Conservation (phyloP, 2,797 vertebrate species). For the Chrosomus eos region DNA sequence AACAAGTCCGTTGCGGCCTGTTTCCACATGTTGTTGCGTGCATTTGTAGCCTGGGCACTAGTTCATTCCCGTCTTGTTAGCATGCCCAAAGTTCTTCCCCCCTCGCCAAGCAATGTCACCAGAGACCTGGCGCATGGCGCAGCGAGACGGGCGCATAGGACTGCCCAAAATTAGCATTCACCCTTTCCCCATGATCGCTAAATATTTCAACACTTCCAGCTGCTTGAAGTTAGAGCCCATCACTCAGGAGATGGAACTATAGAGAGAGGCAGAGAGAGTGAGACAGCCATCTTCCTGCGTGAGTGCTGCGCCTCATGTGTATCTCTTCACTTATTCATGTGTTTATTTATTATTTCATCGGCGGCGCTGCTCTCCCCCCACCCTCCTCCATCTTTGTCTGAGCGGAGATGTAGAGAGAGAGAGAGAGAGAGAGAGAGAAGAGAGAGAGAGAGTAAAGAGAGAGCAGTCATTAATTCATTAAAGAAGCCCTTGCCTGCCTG, state of each 20-base stretch:
- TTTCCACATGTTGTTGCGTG: background rate
- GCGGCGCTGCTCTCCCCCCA: conserved; percentile 42
- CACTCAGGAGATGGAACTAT: conserved; percentile 66
- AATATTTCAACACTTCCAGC: conserved; percentile 84
- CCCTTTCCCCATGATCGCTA: conserved; percentile 70
- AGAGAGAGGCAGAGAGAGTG: conserved; percentile 48
- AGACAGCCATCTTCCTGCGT: conserved; percentile 61
- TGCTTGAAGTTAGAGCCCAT: conserved; percentile 81
- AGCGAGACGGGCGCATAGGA: conserved; percentile 54
- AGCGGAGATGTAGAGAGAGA: conserved; percentile 56
- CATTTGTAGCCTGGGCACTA: background rate
- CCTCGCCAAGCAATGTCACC: conserved; percentile 70
- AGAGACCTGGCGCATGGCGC: conserved; percentile 72
- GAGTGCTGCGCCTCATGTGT: conserved; percentile 74
- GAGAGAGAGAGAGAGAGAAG: conserved; percentile 71
- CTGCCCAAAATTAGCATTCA: conserved; percentile 76
- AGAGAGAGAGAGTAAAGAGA: conserved; percentile 67
- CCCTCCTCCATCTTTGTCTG: conserved; percentile 64
- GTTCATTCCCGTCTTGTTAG: conserved; percentile 64
- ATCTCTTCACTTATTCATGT: conserved; percentile 82
- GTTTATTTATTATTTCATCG: conserved; percentile 83
- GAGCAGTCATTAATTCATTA: conserved; percentile 82
- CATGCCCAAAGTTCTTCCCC: conserved; percentile 67
- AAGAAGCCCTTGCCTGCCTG: conserved; percentile 66
- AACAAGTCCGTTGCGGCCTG: background rate